A percentile compares a stretch with the other conserved stretches of the same genome.
These are phyloP conservation scores for Lasioglossum malachurum DNA, from an alignment of 2,888 invertebrate species.

Conservation along the genomic window DNA sequence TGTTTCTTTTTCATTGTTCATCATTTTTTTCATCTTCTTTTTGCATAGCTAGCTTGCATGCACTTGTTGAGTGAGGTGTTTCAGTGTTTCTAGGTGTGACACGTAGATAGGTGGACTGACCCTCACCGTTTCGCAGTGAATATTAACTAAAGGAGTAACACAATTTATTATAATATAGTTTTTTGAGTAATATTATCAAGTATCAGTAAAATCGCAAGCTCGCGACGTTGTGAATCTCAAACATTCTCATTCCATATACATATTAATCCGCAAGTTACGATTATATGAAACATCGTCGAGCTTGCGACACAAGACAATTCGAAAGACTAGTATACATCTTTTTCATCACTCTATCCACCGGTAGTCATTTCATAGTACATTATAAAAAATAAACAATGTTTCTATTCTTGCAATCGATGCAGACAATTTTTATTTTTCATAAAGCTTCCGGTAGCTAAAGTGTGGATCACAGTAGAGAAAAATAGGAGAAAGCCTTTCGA, in stretches of 20 bases:
- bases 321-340: slow-evolving; percentile 15
- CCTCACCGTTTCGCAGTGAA: slow-evolving; percentile 42
- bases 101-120: slow-evolving; percentile 34
- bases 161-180: slow-evolving; percentile 38
- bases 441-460: background rate
- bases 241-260: background rate
- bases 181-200: slow-evolving; percentile 27
- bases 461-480: background rate
- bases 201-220: slow-evolving; percentile 19
- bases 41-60: slow-evolving; percentile 72
- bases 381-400: background rate
- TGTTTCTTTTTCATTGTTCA: slow-evolving; percentile 66
- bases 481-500: slow-evolving; percentile 26
- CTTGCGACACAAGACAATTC: slow-evolving; percentile 31
- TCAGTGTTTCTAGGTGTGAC: slow-evolving; percentile 40
- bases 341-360: background rate
- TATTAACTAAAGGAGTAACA: slow-evolving; percentile 48
- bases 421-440: too few species aligned
- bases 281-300: slow-evolving; percentile 23
- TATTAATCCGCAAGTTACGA: background rate
- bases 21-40: slow-evolving; percentile 46
- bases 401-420: too few species aligned
- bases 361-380: background rate
- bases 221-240: slow-evolving; percentile 19
- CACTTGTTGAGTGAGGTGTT: slow-evolving; percentile 54